Evolutionary conservation across 92 coral and sea anemone genomes (phyloP).

Genomic region (Scolanthus callimorphus): DNA sequence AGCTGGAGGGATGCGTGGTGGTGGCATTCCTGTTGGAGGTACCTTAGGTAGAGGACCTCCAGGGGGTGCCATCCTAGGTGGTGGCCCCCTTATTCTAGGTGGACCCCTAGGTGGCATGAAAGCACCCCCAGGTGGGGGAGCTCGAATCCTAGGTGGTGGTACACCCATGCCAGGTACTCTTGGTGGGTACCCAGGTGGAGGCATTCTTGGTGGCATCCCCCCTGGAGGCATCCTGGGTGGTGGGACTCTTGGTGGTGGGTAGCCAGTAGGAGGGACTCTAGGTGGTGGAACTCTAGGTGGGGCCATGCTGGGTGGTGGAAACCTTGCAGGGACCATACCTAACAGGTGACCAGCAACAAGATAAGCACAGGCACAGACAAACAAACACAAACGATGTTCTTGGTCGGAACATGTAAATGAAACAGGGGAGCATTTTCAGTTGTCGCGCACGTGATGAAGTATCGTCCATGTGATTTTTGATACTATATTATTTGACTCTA

Average conservation of each 20-base stretch:
- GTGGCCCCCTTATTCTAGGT: no score
- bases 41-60: conserved; percentile 10
- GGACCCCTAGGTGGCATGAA: conserved; percentile 14
- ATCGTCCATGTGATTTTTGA: no score
- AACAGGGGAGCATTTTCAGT: no score
- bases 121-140: no score
- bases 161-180: conserved; percentile 12
- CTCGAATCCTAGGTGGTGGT: conserved; percentile 14
- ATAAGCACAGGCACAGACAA: no score
- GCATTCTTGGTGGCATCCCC: background rate
- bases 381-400: no score
- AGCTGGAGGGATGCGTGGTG: conserved; percentile 33
- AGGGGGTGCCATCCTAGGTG: conserved; percentile 30
- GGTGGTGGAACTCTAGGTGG: conserved; percentile 24
- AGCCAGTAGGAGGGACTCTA: conserved; percentile 14
- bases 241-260: conserved; percentile 8
- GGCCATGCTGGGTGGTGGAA: conserved; percentile 13
- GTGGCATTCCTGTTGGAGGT: conserved; percentile 31
- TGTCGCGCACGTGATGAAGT: no score
- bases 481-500: no score
- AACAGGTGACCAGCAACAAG: no score
- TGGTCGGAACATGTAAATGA: no score
- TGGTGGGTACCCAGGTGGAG: conserved; percentile 40
- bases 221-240: conserved; percentile 21
- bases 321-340: background rate